phyloP scores from a whole-genome alignment of 2,797 vertebrate genomes.

The Malacoraja senta region DNA sequence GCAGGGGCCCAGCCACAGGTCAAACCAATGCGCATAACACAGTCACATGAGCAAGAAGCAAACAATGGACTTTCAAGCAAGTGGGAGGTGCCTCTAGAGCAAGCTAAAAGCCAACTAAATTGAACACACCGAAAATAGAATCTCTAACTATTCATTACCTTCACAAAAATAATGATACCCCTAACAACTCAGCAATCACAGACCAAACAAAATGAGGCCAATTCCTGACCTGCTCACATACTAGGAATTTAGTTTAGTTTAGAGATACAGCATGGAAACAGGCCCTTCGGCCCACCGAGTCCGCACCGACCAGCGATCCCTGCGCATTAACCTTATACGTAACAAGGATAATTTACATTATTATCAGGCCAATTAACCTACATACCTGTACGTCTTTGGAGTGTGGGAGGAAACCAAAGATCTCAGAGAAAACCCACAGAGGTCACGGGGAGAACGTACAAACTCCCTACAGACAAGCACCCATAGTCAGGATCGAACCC shows the following conservation, averaged over 20 bases:
- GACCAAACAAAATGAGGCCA: not conserved
- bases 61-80: not conserved
- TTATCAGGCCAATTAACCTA: no score
- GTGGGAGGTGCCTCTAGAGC: not conserved
- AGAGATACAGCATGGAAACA: no score
- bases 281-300: no score
- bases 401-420: no score
- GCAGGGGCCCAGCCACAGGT: not conserved
- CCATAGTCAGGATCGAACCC: no score
- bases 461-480: no score
- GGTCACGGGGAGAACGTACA: no score
- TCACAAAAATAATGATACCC: constrained; percentile 1
- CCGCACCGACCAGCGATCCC: no score
- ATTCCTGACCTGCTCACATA: not conserved
- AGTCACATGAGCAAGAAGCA: not conserved
- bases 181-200: not conserved
- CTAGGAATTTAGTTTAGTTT: not conserved
- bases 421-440: no score
- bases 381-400: no score
- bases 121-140: not conserved
- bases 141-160: not conserved
- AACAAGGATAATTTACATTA: no score
- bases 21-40: not conserved
- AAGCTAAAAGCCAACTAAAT: not conserved
- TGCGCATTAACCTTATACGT: no score